Conservation (phyloP, 2,797 vertebrate genomes). For the Zenarchopterus dispar region DNA sequence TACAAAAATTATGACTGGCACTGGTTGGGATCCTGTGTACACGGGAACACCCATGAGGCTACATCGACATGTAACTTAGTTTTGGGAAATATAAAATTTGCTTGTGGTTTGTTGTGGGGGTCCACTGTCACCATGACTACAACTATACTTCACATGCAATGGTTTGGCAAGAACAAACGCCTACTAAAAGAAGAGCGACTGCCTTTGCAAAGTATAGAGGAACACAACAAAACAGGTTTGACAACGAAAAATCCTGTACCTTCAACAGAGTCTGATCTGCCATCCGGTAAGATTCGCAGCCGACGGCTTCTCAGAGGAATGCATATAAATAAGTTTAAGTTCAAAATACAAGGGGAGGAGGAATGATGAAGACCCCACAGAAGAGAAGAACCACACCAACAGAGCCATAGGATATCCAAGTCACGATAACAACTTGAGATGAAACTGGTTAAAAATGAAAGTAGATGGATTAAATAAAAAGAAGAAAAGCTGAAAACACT, state of each 20-base stretch:
- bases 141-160: conserved; percentile 53
- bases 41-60: conserved; percentile 42
- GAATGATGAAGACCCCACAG: conserved; percentile 23
- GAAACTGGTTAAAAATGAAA: conserved; percentile 47
- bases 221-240: conserved; percentile 48
- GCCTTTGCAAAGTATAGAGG: conserved; percentile 36
- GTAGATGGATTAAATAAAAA: conserved; percentile 34
- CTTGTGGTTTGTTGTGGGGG: conserved; percentile 24
- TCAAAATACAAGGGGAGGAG: conserved; percentile 18
- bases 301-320: conserved; percentile 65
- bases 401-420: conserved; percentile 47
- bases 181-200: conserved; percentile 15
- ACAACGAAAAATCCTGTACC: conserved; percentile 64
- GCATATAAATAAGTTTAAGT: conserved; percentile 51
- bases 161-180: conserved; percentile 43
- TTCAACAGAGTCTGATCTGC: conserved; percentile 52
- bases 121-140: conserved; percentile 26
- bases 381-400: conserved; percentile 37
- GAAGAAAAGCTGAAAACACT: conserved; percentile 19
- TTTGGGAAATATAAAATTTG: conserved; percentile 49
- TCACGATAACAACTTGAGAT: conserved; percentile 48
- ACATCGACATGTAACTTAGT: conserved; percentile 39
- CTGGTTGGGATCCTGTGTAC: conserved; percentile 61
- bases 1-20: conserved; percentile 76
- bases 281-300: conserved; percentile 58